Conservation (phyloP, 1,140 invertebrate genomes). For the Drosophila sechellia region DNA sequence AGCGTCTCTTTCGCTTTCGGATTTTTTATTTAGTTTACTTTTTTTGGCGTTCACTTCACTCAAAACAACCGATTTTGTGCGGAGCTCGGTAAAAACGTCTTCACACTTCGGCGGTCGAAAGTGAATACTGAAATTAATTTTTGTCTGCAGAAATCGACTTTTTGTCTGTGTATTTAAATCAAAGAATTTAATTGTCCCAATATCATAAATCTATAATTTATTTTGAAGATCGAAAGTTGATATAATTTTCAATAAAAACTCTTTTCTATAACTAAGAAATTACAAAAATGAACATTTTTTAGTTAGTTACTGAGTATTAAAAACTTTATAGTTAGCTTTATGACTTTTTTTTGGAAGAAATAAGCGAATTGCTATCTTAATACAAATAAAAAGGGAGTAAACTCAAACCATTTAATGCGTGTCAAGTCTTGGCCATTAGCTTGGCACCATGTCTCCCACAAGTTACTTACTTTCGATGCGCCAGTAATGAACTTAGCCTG, state of each 20-base stretch:
- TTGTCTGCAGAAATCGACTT: conserved; percentile 5
- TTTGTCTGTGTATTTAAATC: background rate
- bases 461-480: conserved; percentile 38
- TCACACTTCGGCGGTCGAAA: too few species aligned
- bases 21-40: too few species aligned
- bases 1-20: too few species aligned
- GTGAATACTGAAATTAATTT: conserved; percentile 1
- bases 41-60: too few species aligned
- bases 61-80: too few species aligned
- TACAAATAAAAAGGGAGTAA: background rate
- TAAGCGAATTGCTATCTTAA: background rate
- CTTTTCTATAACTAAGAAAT: too few species aligned
- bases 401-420: background rate
- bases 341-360: too few species aligned
- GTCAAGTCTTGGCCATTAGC: conserved; percentile 17
- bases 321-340: too few species aligned
- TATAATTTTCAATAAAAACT: background rate
- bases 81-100: too few species aligned
- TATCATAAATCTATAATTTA: background rate
- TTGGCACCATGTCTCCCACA: conserved; percentile 23
- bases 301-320: too few species aligned
- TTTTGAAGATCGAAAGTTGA: background rate
- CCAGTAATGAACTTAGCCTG: conserved; percentile 30
- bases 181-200: background rate
- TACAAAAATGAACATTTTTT: too few species aligned